Base-by-base conservation (phyloP, 2,888 invertebrate genomes). In the Xestia sexstrigata region DNA sequence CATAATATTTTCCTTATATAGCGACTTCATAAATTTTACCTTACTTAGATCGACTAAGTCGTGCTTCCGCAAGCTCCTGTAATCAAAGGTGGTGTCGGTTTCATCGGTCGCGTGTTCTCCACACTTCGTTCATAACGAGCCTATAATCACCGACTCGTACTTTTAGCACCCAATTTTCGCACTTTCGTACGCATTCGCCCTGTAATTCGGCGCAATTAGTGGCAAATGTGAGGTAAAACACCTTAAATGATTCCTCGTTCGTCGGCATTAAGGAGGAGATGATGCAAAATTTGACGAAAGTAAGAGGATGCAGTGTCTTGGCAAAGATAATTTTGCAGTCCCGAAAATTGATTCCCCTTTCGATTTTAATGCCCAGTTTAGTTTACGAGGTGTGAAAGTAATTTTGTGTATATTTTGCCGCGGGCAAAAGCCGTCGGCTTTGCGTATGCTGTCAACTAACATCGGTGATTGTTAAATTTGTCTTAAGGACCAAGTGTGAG, bases 121-220 rank as follows among this genome's bases (percentile, higher is more conserved):
- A 84, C 86, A 87, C 82, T 81, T 65, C 60, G 78, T 78, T 79
- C 78, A 52, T 90, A 91, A 89, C 88, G 73, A 89, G 83, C 45
- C 82, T 55, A 47, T 90, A 90, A 91, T 89, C 82, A 88, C 71
- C 81, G 83, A 79, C 81, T 84, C 82, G 89, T 86, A 89, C 89
- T 92, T 94, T 93, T 93, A 94, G 93, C 95, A 95, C 95, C 93
- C 93, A 95, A 95, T 96, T 94, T 95, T 95, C 93, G 93, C 95
- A 93, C 94, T 84, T 93, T 94, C 87, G 88, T 85, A 87, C 88
- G 89, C 90, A 85, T 83, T 88, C 81, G 89, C 92, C 92, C 93
- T 93, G 91, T 95, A 94, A 96, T 95, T 94, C 91, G 68, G 89
- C 89, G 82, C 90, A 93, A 95, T 95, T 94, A 94, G 90, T 77